Conservation (phyloP, 1,140 invertebrate species). For the Piezodorus guildinii region DNA sequence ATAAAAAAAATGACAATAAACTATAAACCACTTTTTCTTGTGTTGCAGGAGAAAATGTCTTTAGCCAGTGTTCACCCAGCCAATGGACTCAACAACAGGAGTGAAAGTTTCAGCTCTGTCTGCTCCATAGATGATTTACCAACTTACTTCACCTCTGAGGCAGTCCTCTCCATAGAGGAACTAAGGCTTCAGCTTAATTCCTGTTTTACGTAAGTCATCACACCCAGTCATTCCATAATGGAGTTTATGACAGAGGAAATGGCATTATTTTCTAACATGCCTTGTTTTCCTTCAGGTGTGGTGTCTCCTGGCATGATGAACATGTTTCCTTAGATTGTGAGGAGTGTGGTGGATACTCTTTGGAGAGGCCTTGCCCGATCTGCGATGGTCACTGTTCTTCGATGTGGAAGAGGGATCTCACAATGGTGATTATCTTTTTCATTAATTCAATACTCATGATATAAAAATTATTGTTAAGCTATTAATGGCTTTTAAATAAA, state of each 20-base stretch:
- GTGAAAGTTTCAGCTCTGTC: slow-evolving; percentile 23
- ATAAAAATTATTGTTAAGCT: no score
- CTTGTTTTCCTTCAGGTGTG: slow-evolving; percentile 45
- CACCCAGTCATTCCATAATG: background rate
- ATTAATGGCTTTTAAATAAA: background rate
- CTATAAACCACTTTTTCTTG: background rate
- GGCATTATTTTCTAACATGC: background rate
- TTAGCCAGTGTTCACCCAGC: slow-evolving; percentile 24
- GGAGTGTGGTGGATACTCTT: slow-evolving; percentile 71
- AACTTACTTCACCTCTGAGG: slow-evolving; percentile 31
- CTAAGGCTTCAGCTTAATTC: slow-evolving; percentile 55
- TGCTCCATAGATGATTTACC: slow-evolving; percentile 24
- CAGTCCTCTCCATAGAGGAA: slow-evolving; percentile 56
- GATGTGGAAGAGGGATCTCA: slow-evolving; percentile 66
- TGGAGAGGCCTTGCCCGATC: slow-evolving; percentile 59
- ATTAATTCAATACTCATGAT: background rate
- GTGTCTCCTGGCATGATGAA: slow-evolving; percentile 67
- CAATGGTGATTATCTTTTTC: slow-evolving; percentile 41
- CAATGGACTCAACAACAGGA: slow-evolving; percentile 20
- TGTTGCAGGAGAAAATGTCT: slow-evolving; percentile 30
- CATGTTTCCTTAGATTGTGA: slow-evolving; percentile 67
- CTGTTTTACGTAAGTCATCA: slow-evolving; percentile 54
- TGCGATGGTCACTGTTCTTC: slow-evolving; percentile 63
- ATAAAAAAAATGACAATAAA: background rate
- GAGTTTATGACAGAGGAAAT: no score